Evolutionary conservation across 2,888 invertebrate genomes (phyloP).

Genomic region (Campoplex capitator): DNA sequence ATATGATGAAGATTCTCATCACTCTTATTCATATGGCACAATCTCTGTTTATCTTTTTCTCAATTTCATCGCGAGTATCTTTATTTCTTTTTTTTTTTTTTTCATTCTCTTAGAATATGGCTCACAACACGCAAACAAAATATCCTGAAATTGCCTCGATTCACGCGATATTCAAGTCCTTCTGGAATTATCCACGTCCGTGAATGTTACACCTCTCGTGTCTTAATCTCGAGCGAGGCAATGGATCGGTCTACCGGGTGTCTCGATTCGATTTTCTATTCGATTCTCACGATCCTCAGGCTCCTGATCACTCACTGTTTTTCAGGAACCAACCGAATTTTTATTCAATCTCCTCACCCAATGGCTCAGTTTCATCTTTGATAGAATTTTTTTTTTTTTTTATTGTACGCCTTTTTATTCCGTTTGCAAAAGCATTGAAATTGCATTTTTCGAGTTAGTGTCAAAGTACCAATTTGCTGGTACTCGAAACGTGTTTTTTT

Average conservation of each 20-base stretch:
- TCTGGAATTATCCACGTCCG: slow-evolving; percentile 43
- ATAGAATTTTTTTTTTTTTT: too few relatives aligned
- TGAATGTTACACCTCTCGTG: slow-evolving; percentile 31
- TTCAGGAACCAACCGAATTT: background rate
- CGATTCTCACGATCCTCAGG: background rate
- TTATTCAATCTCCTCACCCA: too few relatives aligned
- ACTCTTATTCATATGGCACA: background rate
- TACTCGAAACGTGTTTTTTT: background rate
- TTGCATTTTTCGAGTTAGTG: too few relatives aligned
- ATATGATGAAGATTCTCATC: background rate
- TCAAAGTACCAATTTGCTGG: background rate
- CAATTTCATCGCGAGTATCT: slow-evolving; percentile 11
- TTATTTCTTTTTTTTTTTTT: slow-evolving; percentile 2
- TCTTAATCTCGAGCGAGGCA: slow-evolving; percentile 30
- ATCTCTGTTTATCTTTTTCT: background rate
- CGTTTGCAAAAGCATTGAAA: too few relatives aligned
- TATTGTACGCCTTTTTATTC: too few relatives aligned
- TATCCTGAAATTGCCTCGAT: slow-evolving; percentile 32
- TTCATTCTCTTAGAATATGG: slow-evolving; percentile 8
- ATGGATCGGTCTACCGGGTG: slow-evolving; percentile 15
- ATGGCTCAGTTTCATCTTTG: too few relatives aligned
- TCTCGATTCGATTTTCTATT: background rate
- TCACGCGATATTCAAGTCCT: slow-evolving; percentile 45
- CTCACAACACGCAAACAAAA: slow-evolving; percentile 29
- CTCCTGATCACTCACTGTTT: background rate